Conservation (phyloP, 2,113 vertebrate genomes). For the Epinephelus lanceolatus region DNA sequence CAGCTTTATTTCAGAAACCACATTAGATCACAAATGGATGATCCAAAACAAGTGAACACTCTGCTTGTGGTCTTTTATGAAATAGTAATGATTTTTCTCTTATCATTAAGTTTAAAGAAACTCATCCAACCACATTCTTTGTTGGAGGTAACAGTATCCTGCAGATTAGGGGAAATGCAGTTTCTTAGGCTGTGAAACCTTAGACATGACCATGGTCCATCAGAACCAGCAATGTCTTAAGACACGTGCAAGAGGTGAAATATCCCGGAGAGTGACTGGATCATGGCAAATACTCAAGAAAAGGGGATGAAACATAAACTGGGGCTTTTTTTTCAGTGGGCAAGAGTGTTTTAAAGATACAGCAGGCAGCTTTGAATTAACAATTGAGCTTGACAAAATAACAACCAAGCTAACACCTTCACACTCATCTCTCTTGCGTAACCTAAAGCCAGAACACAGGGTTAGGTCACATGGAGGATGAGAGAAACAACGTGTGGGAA, state of each 20-base stretch:
- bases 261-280: conserved; percentile 38
- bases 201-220: conserved; percentile 49
- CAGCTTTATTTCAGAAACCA: conserved; percentile 56
- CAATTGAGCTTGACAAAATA: conserved; percentile 35
- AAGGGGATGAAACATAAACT: conserved; percentile 35
- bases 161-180: conserved; percentile 55
- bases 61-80: conserved; percentile 52
- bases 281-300: conserved; percentile 27
- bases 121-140: conserved; percentile 48
- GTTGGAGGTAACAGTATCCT: conserved; percentile 44
- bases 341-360: conserved; percentile 6
- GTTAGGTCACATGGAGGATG: conserved; percentile 71
- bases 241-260: conserved; percentile 24
- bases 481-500: conserved; percentile 46
- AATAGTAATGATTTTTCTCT: conserved; percentile 15
- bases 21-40: conserved; percentile 62
- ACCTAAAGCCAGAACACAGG: conserved; percentile 71
- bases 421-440: conserved; percentile 58
- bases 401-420: conserved; percentile 29
- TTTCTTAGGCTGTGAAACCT: conserved; percentile 30
- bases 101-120: conserved; percentile 31
- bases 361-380: conserved; percentile 21
- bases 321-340: not conserved
- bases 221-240: conserved; percentile 47
- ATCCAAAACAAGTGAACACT: conserved; percentile 55